Evolutionary conservation across 2,113 vertebrate species (phyloP), one percentile per base, ranked within the genome.

Genomic region (Gymnobelideus leadbeateri): DNA sequence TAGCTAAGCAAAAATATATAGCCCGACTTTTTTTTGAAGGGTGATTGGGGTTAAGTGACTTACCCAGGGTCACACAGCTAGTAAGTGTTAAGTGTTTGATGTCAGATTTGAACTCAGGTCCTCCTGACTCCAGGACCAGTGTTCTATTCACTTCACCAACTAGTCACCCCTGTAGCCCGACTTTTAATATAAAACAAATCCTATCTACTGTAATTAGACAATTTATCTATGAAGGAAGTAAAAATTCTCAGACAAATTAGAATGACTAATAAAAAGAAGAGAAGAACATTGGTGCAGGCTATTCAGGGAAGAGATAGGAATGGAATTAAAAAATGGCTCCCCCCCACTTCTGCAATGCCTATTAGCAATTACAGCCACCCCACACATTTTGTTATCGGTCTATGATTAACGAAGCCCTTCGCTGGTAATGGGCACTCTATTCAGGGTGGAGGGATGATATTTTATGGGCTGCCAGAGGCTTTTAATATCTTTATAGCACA

Each of bases 401-500:
- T 92, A 12, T 95, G 97, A 98, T 43, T 97, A 98, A 98, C 96
- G 96, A 94, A 98, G 97, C 96, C 97, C 96, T 98, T 97, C 61
- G 5, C 0, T n/a, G 91, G 92, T 98, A 99, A 99, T 95, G 96
- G 96, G 92, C 95, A 97, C 77, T 98, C 97, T 96, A 97, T 97
- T 98, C 95, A 90, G 55, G 98, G 96, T 93, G 96, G 97, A 98
- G 97, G 90, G 96, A 98, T 98, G 97, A 92, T 97, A 96, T 97
- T 98, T 98, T 97, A 98, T 95, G 94, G 96, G 98, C 94, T 95
- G 95, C 97, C 98, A 94, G 94, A 97, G 96, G 97, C 97, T 98
- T 98, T 98, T 98, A 98, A 98, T 99, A 98, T 98, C 97, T 97
- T 98, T 97, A 95, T 12, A 97, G 97, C 96, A 97, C 96, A 98